These are phyloP conservation scores for Nomada lathburiana DNA, from an alignment of 2,888 invertebrate genomes.

Conservation along the genomic window DNA sequence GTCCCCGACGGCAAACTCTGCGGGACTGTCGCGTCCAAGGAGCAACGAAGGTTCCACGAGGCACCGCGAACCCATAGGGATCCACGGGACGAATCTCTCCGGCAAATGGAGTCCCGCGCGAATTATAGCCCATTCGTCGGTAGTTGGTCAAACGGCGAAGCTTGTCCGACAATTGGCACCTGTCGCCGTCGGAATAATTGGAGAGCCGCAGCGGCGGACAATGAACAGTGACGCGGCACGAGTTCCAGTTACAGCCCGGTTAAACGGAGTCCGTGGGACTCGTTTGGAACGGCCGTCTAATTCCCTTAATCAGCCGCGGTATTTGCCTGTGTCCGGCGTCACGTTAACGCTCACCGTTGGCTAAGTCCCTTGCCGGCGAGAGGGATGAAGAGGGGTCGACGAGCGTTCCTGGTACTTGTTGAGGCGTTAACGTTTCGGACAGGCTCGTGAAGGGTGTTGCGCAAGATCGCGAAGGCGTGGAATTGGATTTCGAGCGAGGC, in stretches of 20 bases:
- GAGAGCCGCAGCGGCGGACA: constrained; percentile 40
- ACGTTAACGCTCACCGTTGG: constrained; percentile 40
- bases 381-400: neutral
- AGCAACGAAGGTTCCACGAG: constrained; percentile 4
- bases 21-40: constrained; percentile 19
- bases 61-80: constrained; percentile 29
- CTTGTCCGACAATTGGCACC: constrained; percentile 65
- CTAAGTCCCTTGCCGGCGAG: constrained; percentile 30
- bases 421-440: constrained; percentile 41
- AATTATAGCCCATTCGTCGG: constrained; percentile 59
- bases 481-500: constrained; percentile 22
- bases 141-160: constrained; percentile 56
- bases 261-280: constrained; percentile 72
- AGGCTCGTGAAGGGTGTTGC: constrained; percentile 9
- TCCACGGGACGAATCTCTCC: constrained; percentile 15
- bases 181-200: constrained; percentile 70
- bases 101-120: constrained; percentile 29
- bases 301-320: constrained; percentile 79
- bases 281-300: constrained; percentile 76
- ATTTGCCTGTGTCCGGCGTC: constrained; percentile 61
- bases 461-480: neutral
- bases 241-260: constrained; percentile 71
- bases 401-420: constrained; percentile 35
- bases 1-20: constrained; percentile 56
- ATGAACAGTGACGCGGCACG: constrained; percentile 68